phyloP scores from a whole-genome alignment of 2,888 invertebrate genomes.

The Torymus auratus region DNA sequence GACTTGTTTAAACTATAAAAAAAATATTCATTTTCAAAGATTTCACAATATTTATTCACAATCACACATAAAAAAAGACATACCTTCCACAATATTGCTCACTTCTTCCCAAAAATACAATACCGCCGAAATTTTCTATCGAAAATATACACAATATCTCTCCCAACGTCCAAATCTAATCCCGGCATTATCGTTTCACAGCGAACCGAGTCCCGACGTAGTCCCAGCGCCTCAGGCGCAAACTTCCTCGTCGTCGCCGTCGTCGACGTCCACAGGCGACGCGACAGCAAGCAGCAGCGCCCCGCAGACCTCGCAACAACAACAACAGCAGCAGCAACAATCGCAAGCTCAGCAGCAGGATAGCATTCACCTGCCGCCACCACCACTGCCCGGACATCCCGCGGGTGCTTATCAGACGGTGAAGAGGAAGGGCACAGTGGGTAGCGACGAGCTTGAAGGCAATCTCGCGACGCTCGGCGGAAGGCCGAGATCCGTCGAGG shows the following conservation, averaged over 20 bases:
- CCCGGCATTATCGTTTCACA: constrained; percentile 68
- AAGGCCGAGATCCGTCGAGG: constrained; percentile 92
- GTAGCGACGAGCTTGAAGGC: constrained; percentile 84
- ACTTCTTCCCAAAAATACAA: too few relatives aligned
- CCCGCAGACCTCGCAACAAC: constrained; percentile 71
- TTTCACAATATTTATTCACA: too few relatives aligned
- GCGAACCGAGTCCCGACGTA: constrained; percentile 88
- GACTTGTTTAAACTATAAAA: too few relatives aligned
- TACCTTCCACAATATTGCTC: too few relatives aligned
- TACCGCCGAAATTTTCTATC: too few relatives aligned
- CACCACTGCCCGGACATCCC: constrained; percentile 90
- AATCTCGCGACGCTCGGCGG: constrained; percentile 90
- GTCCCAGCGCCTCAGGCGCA: constrained; percentile 90
- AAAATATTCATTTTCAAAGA: too few relatives aligned
- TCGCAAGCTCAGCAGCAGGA: constrained; percentile 75
- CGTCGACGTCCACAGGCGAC: constrained; percentile 80
- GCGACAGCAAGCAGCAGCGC: constrained; percentile 80
- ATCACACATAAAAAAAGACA: too few relatives aligned
- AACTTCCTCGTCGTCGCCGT: constrained; percentile 83
- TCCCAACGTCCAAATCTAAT: too few relatives aligned
- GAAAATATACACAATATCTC: too few relatives aligned
- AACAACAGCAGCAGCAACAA: constrained; percentile 78
- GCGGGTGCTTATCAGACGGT: constrained; percentile 89
- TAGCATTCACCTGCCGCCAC: constrained; percentile 85
- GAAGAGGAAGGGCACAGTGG: constrained; percentile 84